Evolutionary conservation across 2,888 invertebrate species (phyloP).

Genomic region (Aquatica leii): DNA sequence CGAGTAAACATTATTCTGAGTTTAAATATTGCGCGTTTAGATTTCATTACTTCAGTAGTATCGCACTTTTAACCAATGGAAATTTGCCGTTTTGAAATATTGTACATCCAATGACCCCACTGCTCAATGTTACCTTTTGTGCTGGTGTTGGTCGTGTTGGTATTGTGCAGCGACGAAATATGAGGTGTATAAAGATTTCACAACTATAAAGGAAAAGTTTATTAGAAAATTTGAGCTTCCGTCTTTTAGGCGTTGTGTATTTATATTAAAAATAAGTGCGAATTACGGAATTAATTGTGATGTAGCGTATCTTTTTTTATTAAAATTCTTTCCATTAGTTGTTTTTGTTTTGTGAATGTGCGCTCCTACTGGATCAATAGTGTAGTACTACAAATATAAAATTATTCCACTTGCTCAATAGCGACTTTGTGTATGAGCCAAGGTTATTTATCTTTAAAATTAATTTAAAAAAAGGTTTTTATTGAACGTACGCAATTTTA

Average conservation of each 20-base stretch:
- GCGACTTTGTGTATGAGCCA: slow-evolving; percentile 45
- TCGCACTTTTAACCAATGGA: slow-evolving; percentile 9
- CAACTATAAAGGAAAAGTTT: slow-evolving; percentile 47
- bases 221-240: slow-evolving; percentile 23
- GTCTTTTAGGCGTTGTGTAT: slow-evolving; percentile 17
- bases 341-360: slow-evolving; percentile 48
- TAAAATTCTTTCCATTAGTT: slow-evolving; percentile 36
- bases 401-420: slow-evolving; percentile 56
- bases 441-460: slow-evolving; percentile 32
- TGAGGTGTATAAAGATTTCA: slow-evolving; percentile 53
- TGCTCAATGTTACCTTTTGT: slow-evolving; percentile 42
- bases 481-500: slow-evolving; percentile 30
- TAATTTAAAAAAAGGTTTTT: neutral
- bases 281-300: slow-evolving; percentile 8
- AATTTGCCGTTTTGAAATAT: slow-evolving; percentile 16
- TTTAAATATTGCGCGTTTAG: too few species aligned
- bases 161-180: slow-evolving; percentile 32
- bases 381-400: slow-evolving; percentile 54
- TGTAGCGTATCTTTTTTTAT: slow-evolving; percentile 21
- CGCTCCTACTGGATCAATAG: slow-evolving; percentile 57
- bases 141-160: slow-evolving; percentile 46
- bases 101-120: slow-evolving; percentile 36
- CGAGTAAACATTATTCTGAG: too few species aligned
- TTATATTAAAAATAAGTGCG: slow-evolving; percentile 5
- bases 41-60: too few species aligned